Percentiles rank a stretch among this genome's conserved stretches.
phyloP scores from a whole-genome alignment of 2,888 invertebrate species.

The Pachydiplax longipennis region DNA sequence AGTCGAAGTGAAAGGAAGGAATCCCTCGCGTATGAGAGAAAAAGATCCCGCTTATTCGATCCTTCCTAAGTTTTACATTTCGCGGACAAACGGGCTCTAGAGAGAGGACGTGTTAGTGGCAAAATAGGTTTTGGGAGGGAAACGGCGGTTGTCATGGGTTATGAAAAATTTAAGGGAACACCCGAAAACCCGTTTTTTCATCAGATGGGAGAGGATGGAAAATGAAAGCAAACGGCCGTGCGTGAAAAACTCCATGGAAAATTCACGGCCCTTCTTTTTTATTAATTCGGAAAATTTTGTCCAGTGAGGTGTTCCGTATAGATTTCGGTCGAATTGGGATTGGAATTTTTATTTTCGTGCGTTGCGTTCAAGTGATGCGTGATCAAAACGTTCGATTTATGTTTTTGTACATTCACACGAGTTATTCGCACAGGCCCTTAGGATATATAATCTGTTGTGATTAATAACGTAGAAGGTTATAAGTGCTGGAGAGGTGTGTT shows the following conservation, averaged over 20 bases:
- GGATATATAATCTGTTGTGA: no score
- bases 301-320: not conserved
- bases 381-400: not conserved
- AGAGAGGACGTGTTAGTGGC: not conserved
- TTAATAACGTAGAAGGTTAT: no score
- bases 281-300: not conserved
- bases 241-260: not conserved
- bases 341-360: not conserved
- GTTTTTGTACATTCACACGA: not conserved
- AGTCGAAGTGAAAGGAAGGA: not conserved
- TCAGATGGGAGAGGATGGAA: not conserved
- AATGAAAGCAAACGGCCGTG: not conserved
- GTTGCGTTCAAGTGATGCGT: not conserved
- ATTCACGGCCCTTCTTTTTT: not conserved
- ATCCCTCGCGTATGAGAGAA: no score
- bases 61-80: not conserved
- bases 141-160: not conserved
- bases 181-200: not conserved
- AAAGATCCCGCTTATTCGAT: not conserved
- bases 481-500: no score
- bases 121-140: not conserved
- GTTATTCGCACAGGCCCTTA: not conserved
- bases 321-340: not conserved
- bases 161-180: constrained; percentile 18
- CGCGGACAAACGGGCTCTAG: not conserved